Percentiles rank a stretch among this genome's conserved stretches.
Conservation (phyloP, 2,797 vertebrate genomes). For the Manis pentadactyla region DNA sequence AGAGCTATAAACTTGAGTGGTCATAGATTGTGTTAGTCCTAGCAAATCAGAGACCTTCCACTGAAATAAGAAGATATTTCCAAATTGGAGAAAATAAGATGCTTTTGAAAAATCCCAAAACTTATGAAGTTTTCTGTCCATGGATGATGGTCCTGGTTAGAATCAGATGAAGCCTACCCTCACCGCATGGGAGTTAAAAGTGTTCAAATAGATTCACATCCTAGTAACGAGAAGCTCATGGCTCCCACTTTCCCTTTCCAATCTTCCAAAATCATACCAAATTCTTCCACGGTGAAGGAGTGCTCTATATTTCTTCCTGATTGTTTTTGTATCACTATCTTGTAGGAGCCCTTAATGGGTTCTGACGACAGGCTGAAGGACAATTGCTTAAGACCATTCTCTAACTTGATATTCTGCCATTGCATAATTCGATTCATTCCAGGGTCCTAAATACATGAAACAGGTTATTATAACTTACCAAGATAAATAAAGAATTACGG, state of each 20-base stretch:
- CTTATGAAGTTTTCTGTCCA: background rate
- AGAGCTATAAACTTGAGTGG: background rate
- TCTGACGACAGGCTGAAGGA: slow-evolving; percentile 82
- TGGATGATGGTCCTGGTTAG: background rate
- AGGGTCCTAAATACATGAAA: slow-evolving; percentile 72
- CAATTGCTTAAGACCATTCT: slow-evolving; percentile 77
- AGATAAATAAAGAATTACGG: background rate
- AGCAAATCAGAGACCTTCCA: background rate
- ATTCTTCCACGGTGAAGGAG: slow-evolving; percentile 79
- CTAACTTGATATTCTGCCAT: slow-evolving; percentile 71
- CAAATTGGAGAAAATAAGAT: background rate
- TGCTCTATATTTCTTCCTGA: slow-evolving; percentile 47
- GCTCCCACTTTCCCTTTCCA: background rate
- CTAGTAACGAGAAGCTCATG: background rate
- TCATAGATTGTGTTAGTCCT: background rate
- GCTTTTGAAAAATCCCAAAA: background rate
- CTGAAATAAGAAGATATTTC: background rate
- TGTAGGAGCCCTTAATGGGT: slow-evolving; percentile 81
- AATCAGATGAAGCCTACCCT: background rate
- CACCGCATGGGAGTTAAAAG: background rate
- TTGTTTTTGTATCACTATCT: slow-evolving; percentile 72
- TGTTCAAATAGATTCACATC: background rate
- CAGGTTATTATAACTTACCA: background rate
- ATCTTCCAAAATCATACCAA: slow-evolving; percentile 72
- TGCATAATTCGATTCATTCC: slow-evolving; percentile 81